Conservation (phyloP, 2,113 vertebrate species). For the Odocoileus virginianus region DNA sequence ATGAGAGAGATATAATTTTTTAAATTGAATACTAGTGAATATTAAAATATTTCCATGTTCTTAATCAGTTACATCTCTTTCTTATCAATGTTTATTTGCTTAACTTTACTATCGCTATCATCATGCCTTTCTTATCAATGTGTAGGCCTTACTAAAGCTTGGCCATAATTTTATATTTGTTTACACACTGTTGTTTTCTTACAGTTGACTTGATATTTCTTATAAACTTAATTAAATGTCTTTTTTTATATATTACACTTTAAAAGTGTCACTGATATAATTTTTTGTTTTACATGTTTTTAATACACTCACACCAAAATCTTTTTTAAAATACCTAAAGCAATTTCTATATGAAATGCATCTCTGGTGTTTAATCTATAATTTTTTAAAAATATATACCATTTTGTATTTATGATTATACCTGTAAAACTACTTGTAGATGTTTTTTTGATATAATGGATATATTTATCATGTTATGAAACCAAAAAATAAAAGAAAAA, state of each 20-base stretch:
- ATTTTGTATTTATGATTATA: not conserved
- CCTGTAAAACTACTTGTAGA: not conserved
- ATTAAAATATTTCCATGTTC: not conserved
- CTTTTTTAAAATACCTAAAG: not conserved
- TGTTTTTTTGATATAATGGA: not conserved
- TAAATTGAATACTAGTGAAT: not conserved
- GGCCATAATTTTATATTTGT: not conserved
- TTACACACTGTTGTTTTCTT: not conserved
- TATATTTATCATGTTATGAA: not conserved
- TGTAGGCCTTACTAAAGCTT: not conserved
- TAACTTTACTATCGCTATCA: not conserved
- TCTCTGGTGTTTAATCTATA: not conserved
- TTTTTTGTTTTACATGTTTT: not conserved
- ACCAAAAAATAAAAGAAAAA: not conserved
- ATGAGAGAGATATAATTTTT: not conserved
- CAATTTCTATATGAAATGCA: not conserved
- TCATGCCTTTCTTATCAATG: not conserved
- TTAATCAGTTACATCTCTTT: not conserved
- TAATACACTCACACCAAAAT: not conserved
- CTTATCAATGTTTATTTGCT: not conserved
- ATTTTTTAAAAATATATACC: not conserved
- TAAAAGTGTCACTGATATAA: not conserved
- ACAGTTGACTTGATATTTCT: not conserved
- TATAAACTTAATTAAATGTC: not conserved
- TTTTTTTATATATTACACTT: not conserved